Conservation (phyloP, 2,797 vertebrate genomes). For the Chlorospingus flavigularis region DNA sequence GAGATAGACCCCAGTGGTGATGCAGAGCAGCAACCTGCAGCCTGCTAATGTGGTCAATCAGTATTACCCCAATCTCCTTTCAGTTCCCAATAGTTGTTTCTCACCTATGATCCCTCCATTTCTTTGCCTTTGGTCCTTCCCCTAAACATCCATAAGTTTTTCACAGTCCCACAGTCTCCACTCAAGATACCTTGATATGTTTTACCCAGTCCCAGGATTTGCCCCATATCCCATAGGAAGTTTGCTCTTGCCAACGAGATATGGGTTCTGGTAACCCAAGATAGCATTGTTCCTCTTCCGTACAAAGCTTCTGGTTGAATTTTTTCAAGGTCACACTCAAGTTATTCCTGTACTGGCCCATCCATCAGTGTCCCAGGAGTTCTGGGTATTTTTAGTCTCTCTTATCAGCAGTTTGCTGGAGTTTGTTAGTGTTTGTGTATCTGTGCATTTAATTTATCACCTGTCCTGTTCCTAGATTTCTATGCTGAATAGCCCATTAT, state of each 20-base stretch:
- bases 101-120: background rate
- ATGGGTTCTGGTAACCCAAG: background rate
- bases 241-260: background rate
- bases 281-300: background rate
- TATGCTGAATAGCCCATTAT: background rate
- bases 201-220: background rate
- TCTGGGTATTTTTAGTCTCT: background rate
- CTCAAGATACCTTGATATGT: background rate
- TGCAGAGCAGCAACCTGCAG: background rate
- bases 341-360: background rate
- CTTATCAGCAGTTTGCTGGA: background rate
- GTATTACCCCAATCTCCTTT: background rate
- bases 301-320: background rate
- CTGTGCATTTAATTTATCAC: background rate
- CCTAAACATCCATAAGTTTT: background rate
- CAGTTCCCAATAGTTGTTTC: background rate
- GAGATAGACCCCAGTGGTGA: background rate
- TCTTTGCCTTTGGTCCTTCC: background rate
- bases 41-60: background rate
- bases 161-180: background rate
- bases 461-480: background rate
- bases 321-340: background rate
- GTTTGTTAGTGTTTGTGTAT: background rate
- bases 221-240: rapidly evolving
- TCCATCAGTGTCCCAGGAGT: background rate